Evolutionary conservation across 2,888 invertebrate species (phyloP).

Genomic region (Lepidocyrtoides sp.): DNA sequence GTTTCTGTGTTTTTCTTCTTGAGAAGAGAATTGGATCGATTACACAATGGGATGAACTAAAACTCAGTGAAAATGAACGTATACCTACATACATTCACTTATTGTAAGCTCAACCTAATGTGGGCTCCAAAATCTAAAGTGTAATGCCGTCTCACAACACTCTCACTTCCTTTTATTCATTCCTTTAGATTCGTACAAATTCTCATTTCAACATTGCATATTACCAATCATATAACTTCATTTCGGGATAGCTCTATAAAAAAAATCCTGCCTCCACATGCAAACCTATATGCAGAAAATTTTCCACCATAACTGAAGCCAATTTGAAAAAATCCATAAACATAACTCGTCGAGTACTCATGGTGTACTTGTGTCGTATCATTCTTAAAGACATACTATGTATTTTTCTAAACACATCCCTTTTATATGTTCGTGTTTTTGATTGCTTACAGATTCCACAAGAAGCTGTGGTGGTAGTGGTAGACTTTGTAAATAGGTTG

Average conservation of each 20-base stretch:
- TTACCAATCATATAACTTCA: neutral
- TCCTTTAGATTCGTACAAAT: constrained; percentile 1
- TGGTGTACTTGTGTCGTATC: neutral
- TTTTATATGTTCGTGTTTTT: constrained; percentile 60
- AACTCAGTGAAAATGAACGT: neutral
- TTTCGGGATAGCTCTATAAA: neutral
- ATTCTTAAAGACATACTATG: neutral
- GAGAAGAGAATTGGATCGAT: constrained; percentile 46
- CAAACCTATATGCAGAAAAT: neutral
- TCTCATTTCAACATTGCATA: constrained; percentile 5
- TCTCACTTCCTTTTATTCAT: constrained; percentile 10
- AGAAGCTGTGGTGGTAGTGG: neutral
- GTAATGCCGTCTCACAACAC: constrained; percentile 35
- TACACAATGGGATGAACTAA: constrained; percentile 57
- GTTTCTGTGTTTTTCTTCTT: constrained; percentile 26
- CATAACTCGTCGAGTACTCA: neutral
- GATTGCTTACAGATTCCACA: constrained; percentile 60
- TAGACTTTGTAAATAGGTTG: neutral
- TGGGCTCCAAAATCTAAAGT: constrained; percentile 69
- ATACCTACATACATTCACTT: neutral
- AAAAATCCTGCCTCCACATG: no score
- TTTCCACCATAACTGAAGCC: constrained; percentile 39
- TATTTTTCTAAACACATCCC: constrained; percentile 31
- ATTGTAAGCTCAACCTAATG: constrained; percentile 17
- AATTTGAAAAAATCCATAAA: neutral